Conservation (phyloP, 2,888 invertebrate genomes). For the Bibio marci region DNA sequence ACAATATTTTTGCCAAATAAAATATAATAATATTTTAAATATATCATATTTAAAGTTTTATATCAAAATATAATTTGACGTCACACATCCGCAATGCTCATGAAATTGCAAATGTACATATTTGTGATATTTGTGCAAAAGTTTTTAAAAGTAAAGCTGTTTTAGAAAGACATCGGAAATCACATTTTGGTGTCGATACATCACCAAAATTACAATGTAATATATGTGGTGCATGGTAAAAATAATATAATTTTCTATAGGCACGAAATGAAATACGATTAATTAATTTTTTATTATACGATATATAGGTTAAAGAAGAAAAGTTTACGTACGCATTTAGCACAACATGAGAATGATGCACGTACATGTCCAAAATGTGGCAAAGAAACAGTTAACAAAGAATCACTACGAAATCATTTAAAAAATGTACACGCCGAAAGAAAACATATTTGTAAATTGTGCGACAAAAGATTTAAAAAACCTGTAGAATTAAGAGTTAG, state of each 20-base stretch:
- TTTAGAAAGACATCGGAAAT: slow-evolving; percentile 22
- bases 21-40: slow-evolving; percentile 10
- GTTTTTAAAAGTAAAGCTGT: slow-evolving; percentile 10
- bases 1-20: too few relatives aligned
- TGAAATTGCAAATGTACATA: background rate
- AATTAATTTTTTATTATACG: too few relatives aligned
- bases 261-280: too few relatives aligned
- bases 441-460: too few relatives aligned
- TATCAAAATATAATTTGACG: background rate
- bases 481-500: slow-evolving; percentile 12
- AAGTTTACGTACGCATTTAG: slow-evolving; percentile 13
- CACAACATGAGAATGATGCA: slow-evolving; percentile 12
- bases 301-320: slow-evolving; percentile 9
- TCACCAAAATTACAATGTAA: slow-evolving; percentile 23
- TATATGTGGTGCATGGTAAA: slow-evolving; percentile 22
- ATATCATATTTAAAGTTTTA: background rate
- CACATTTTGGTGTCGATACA: slow-evolving; percentile 14
- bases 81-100: slow-evolving; percentile 2
- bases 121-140: slow-evolving; percentile 5
- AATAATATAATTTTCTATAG: too few relatives aligned
- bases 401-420: too few relatives aligned
- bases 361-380: slow-evolving; percentile 24
- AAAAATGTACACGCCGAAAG: too few relatives aligned
- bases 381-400: too few relatives aligned
- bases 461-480: too few relatives aligned